These are phyloP conservation scores for Parus major DNA, from an alignment of 2,113 vertebrate species.

Conservation along the genomic window DNA sequence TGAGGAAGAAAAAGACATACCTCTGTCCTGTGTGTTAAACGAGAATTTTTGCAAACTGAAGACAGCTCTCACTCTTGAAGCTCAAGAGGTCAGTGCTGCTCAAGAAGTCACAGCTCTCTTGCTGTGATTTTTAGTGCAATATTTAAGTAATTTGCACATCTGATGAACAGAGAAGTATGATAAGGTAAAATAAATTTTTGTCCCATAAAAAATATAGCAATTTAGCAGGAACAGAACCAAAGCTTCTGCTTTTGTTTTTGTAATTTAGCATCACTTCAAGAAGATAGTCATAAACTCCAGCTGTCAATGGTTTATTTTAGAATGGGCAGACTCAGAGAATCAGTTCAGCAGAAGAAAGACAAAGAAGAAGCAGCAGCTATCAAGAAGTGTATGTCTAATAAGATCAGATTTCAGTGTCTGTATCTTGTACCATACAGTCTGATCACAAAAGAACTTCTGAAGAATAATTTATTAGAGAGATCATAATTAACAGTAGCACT, in stretches of 20 bases:
- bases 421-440: conserved; percentile 21
- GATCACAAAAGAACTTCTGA: conserved; percentile 49
- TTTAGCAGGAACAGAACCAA: conserved; percentile 8
- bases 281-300: not conserved
- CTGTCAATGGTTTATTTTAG: conserved; percentile 7
- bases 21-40: conserved; percentile 13
- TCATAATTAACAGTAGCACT: conserved; percentile 34
- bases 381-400: conserved; percentile 53
- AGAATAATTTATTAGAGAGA: conserved; percentile 49
- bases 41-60: conserved; percentile 11
- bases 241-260: not conserved
- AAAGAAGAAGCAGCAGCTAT: conserved; percentile 48
- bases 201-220: not conserved
- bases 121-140: conserved; percentile 37
- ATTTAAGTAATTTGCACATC: conserved; percentile 29
- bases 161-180: conserved; percentile 22
- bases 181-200: conserved; percentile 12
- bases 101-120: not conserved
- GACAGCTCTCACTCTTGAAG: conserved; percentile 6
- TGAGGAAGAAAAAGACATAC: conserved; percentile 7
- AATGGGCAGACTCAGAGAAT: conserved; percentile 17
- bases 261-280: conserved; percentile 1
- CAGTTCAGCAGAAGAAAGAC: conserved; percentile 40
- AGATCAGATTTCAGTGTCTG: conserved; percentile 24
- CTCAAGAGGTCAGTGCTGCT: conserved; percentile 10